A percentile compares a stretch with the other conserved stretches of the same genome.
These are phyloP conservation scores for Brachypteracias leptosomus DNA, from an alignment of 2,113 vertebrate species.

Conservation along the genomic window DNA sequence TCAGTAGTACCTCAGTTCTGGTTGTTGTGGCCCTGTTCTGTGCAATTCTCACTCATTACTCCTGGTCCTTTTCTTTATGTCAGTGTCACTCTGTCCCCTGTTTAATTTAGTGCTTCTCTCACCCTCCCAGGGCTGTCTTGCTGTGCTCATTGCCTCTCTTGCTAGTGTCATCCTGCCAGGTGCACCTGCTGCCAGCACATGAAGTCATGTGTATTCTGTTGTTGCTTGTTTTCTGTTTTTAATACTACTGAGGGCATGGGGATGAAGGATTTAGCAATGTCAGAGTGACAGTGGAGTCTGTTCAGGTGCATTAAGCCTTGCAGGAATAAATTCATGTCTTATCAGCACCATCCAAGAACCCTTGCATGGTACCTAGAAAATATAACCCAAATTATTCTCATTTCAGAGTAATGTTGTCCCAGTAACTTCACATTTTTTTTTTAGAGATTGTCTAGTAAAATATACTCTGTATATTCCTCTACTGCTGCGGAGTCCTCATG, in stretches of 20 bases:
- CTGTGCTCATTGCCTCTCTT: neutral
- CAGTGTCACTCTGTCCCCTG: neutral
- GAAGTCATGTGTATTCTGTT: slow-evolving; percentile 15
- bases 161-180: neutral
- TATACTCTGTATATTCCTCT: neutral
- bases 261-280: neutral
- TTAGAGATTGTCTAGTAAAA: neutral
- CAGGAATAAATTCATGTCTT: neutral
- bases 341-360: neutral
- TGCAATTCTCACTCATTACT: neutral
- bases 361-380: neutral
- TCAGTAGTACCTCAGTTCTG: neutral
- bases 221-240: neutral
- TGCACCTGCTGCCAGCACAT: slow-evolving; percentile 21
- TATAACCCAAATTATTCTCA: neutral
- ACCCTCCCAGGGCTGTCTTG: neutral
- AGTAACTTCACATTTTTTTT: neutral
- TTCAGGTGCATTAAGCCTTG: neutral
- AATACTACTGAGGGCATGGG: neutral
- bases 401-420: too few relatives aligned
- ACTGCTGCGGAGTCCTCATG: rapidly evolving
- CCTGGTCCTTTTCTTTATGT: neutral
- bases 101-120: neutral
- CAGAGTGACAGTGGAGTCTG: neutral
- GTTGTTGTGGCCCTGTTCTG: neutral